Conservation (phyloP, 2,113 vertebrate genomes). For the Sander lucioperca region DNA sequence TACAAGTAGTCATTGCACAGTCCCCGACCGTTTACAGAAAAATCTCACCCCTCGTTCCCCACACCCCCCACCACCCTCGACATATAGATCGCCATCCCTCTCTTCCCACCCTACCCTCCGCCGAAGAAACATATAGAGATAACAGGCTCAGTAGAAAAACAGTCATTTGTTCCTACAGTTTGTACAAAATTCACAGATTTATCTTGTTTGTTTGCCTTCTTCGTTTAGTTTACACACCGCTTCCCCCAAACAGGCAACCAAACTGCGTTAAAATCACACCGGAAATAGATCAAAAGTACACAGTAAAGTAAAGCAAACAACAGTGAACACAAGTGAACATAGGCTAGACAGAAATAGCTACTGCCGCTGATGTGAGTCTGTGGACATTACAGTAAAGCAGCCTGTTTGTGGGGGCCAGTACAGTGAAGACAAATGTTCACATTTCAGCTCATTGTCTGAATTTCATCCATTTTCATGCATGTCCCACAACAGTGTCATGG, state of each 20-base stretch:
- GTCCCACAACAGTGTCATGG: conserved; percentile 46
- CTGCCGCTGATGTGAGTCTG: neutral
- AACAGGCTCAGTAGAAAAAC: conserved; percentile 85
- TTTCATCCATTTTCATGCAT: conserved; percentile 17
- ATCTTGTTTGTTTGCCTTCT: conserved; percentile 61
- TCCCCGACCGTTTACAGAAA: conserved; percentile 76
- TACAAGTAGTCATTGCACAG: conserved; percentile 85
- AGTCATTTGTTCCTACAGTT: conserved; percentile 80
- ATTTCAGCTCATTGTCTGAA: conserved; percentile 22
- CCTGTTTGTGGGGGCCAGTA: neutral
- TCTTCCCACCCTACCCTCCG: neutral
- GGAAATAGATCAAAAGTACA: conserved; percentile 30
- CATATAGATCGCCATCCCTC: conserved; percentile 1
- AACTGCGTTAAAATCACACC: conserved; percentile 70
- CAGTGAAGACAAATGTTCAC: conserved; percentile 15
- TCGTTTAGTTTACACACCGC: conserved; percentile 50
- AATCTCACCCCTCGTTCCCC: conserved; percentile 5
- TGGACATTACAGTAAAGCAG: conserved; percentile 6
- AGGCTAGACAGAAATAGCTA: conserved; percentile 24
- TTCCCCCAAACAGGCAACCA: conserved; percentile 66
- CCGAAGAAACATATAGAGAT: conserved; percentile 76
- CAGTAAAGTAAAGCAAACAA: conserved; percentile 22
- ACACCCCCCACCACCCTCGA: neutral
- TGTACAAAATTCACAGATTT: conserved; percentile 89
- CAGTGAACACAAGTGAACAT: conserved; percentile 5